Conservation (phyloP, 2,113 vertebrate genomes). For the Solea solea region DNA sequence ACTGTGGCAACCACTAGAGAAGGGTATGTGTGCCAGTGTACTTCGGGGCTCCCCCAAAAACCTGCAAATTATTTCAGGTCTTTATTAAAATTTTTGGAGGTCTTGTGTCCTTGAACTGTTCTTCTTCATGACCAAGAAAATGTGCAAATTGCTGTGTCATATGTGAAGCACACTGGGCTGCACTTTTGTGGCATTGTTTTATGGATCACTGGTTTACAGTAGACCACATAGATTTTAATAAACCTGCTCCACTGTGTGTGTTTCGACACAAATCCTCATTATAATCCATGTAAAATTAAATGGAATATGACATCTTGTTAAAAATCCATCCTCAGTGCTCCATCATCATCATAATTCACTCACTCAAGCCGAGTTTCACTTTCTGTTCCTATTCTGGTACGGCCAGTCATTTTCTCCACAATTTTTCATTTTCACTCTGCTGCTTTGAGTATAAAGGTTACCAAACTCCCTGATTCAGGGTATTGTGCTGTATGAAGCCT, state of each 20-base stretch:
- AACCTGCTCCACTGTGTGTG: conserved; percentile 34
- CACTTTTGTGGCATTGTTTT: conserved; percentile 76
- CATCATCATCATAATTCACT: no score
- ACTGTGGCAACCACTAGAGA: no score
- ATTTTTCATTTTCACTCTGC: not conserved
- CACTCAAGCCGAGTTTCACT: conserved; percentile 6
- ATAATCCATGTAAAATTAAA: conserved; percentile 28
- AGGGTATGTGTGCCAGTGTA: conserved; percentile 36
- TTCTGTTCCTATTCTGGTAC: conserved; percentile 14
- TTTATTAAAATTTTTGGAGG: conserved; percentile 81
- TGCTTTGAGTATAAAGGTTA: conserved; percentile 28
- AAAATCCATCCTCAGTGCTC: conserved; percentile 3
- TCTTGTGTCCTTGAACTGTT: conserved; percentile 76
- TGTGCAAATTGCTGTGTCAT: conserved; percentile 76
- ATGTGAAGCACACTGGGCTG: conserved; percentile 66
- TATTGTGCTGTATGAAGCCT: not conserved
- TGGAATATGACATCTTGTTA: conserved; percentile 3
- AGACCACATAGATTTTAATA: conserved; percentile 67
- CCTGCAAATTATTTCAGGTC: conserved; percentile 76
- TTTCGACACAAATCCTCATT: not conserved
- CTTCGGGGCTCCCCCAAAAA: conserved; percentile 69
- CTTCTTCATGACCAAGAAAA: conserved; percentile 71
- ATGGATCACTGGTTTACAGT: conserved; percentile 72
- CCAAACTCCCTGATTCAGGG: not conserved
- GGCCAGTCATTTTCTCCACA: conserved; percentile 1